Evolutionary conservation across 1,140 invertebrate species (phyloP), one percentile per base, ranked within the genome.

Genomic region (Zaprionus capensis): DNA sequence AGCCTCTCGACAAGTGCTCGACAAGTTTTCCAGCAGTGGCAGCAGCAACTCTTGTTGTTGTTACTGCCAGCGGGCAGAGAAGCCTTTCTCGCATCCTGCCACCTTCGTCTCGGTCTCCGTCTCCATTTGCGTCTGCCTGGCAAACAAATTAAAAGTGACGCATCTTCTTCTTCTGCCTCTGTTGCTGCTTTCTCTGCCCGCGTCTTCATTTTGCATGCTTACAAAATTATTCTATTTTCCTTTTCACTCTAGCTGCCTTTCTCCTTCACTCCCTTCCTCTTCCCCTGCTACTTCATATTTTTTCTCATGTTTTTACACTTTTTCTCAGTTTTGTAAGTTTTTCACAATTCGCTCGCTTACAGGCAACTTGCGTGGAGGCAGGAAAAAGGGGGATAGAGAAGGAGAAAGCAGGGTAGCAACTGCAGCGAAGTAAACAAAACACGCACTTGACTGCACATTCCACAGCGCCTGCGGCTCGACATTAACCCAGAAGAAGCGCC

Each of bases 111-210:
- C 53, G 15, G 46, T 9, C 49, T 53, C 7, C 41, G 41, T 7
- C 44, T 63, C 34, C n/a, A 31, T 55, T 51, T 24, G 34, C 7
- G 46, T 34, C 53, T 68, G 56, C 69, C 55, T 36, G 81, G 78
- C 85, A 87, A 87, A 88, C 85, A 87, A 87, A 87, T 87, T 87
- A 87, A 87, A 88, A 87, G 78, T 81, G 84, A 88, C 81, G 84
- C 81, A 87, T 76, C 73, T 76, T 69, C 44, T 80, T 5, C 41
- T 46, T 46, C 41, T 4, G 14, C 38, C 15, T n/a, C 15, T 9
- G 31, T 34, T 34, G 31, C 31, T 41, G 15, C 38, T 15, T 57
- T 67, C 63, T 67, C 56, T 44, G 0, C 12, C 9, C 22, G n/a
- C 38, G 17, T 70, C 38, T 62, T 49, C 69, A 62, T 58, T 46